Conservation (phyloP, 2,888 invertebrate species). For the Watsonalla binaria region DNA sequence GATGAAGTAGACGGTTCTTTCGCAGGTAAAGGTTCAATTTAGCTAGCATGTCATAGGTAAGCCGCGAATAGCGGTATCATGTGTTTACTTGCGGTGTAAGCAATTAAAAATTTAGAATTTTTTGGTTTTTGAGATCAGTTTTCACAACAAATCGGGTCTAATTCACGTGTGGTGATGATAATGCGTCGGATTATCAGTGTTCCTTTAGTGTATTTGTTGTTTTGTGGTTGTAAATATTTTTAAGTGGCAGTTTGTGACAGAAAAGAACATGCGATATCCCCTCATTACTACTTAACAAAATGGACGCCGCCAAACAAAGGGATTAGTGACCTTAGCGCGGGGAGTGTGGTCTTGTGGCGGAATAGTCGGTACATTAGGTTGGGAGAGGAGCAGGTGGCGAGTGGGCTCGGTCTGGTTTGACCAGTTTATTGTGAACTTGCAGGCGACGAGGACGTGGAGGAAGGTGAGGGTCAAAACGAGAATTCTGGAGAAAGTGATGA, state of each 20-base stretch:
- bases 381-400: conserved; percentile 41
- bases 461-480: conserved; percentile 82
- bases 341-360: conserved; percentile 53
- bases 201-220: conserved; percentile 56
- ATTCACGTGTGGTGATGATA: conserved; percentile 23
- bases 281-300: conserved; percentile 86
- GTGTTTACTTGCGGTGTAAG: conserved; percentile 78
- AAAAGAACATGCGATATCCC: conserved; percentile 83
- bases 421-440: conserved; percentile 64
- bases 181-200: conserved; percentile 29
- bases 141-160: conserved; percentile 18
- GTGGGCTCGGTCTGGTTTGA: conserved; percentile 55
- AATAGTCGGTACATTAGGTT: conserved; percentile 39
- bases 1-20: conserved; percentile 92
- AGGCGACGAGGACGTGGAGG: conserved; percentile 85
- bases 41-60: conserved; percentile 78
- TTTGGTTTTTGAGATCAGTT: conserved; percentile 33
- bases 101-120: conserved; percentile 75
- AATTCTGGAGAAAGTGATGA: conserved; percentile 88
- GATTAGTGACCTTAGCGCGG: conserved; percentile 81
- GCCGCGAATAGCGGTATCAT: conserved; percentile 80
- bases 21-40: conserved; percentile 85
- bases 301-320: conserved; percentile 88
- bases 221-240: conserved; percentile 74
- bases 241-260: conserved; percentile 78